Evolutionary conservation across 2,113 vertebrate species (phyloP).

Genomic region (Phaetusa simplex): DNA sequence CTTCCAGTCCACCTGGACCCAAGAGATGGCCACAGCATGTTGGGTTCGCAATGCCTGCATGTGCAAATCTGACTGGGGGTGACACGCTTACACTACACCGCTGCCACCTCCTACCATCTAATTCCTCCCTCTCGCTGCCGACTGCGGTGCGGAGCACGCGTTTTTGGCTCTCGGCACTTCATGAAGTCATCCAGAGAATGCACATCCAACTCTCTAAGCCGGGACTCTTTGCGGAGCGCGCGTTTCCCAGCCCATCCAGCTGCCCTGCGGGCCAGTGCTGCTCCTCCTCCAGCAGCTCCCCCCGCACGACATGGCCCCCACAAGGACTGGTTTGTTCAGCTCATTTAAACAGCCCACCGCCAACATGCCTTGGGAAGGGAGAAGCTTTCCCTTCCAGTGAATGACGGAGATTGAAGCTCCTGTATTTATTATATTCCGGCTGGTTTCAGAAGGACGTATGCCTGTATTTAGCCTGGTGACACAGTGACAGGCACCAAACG

Average conservation of each 20-base stretch:
- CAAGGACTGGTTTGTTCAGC: neutral
- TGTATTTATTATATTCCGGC: neutral
- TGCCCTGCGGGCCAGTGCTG: neutral
- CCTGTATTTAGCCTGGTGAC: neutral
- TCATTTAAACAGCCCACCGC: neutral
- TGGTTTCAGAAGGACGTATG: neutral
- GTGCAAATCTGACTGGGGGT: neutral
- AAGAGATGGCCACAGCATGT: no score
- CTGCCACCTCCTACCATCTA: neutral
- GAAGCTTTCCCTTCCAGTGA: neutral
- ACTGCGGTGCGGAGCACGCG: neutral
- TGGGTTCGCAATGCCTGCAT: neutral
- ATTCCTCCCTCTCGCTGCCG: neutral
- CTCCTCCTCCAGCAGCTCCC: neutral
- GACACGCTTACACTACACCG: no score
- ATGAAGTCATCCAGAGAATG: fast-evolving
- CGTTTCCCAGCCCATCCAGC: neutral
- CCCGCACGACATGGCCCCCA: fast-evolving
- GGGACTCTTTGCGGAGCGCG: fast-evolving
- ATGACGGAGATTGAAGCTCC: neutral
- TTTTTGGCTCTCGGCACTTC: neutral
- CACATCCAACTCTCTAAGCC: neutral
- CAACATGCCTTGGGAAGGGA: neutral
- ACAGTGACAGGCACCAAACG: neutral
- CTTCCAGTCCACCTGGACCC: neutral